phyloP scores from a whole-genome alignment of 1,140 invertebrate genomes.

The Uloborus diversus region DNA sequence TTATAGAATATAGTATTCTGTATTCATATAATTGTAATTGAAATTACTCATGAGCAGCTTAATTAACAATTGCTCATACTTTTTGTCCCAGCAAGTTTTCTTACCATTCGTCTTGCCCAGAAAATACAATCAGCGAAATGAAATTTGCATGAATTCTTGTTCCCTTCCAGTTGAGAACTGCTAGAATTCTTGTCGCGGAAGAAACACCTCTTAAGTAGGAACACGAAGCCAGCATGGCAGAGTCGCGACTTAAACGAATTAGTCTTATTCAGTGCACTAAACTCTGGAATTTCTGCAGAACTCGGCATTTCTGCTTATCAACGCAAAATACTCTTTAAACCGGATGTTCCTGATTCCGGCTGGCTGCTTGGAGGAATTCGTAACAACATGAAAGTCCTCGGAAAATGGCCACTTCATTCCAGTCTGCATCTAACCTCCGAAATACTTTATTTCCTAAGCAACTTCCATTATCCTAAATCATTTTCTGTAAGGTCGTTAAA shows the following conservation, averaged over 20 bases:
- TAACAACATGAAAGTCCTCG: neutral
- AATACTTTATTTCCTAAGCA: conserved; percentile 36
- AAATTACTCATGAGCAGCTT: too few species aligned
- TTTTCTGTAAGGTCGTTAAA: conserved; percentile 41
- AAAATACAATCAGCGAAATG: too few species aligned
- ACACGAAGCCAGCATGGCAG: conserved; percentile 2
- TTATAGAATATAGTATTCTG: too few species aligned
- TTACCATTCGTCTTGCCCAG: too few species aligned
- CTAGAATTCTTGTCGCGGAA: conserved; percentile 27
- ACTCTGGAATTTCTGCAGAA: conserved; percentile 36
- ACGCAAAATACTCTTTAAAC: conserved; percentile 31
- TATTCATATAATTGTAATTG: too few species aligned
- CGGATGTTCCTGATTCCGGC: conserved; percentile 14
- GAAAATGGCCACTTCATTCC: conserved; percentile 9
- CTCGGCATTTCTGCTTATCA: conserved; percentile 36
- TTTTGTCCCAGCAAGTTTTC: too few species aligned
- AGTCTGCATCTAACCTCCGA: neutral
- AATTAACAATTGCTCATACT: too few species aligned
- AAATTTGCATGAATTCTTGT: too few species aligned
- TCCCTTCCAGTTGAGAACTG: conserved; percentile 31
- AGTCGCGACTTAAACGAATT: conserved; percentile 40
- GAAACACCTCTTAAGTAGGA: conserved; percentile 8
- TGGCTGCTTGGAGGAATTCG: conserved; percentile 25
- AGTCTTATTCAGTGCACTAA: neutral
- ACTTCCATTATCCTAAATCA: conserved; percentile 46